Base-by-base conservation (phyloP, 2,797 vertebrate species). In the Hypotaenidia okinawae region DNA sequence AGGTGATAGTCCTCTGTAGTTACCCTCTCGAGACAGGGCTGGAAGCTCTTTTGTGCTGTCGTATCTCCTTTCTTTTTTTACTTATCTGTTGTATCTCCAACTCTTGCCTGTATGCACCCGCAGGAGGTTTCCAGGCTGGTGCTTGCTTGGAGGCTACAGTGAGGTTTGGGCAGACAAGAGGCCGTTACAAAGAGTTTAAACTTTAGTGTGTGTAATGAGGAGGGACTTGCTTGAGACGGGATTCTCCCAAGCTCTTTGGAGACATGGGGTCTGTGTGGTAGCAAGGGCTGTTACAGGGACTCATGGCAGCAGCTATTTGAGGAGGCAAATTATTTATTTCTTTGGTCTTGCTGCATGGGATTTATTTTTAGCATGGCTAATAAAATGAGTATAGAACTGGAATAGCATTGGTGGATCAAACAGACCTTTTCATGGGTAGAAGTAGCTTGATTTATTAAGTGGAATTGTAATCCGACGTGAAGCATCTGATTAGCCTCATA, bases 391-490 rank as follows among this genome's bases (percentile, higher is more conserved):
- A 64, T 74, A 87, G 89, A 94, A 32, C 61, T 62, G 58, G 63
- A 68, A 67, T 63, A 70, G 33, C 28, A 21, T 11, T 47, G 67
- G 69, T 58, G 79, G 84, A 67, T 79, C 76, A 80, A 89, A 74
- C 4, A 9, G 95, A 94, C 86, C 92, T 90, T 92, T 92, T 72
- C 79, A 55, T 57, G 76, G 93, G 79, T 52, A 77, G 82, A 91
- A 93, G 84, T 59, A 63, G 84, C 81, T 78, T 91, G 91, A 93
- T 96, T 96, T 95, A 96, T 95, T 87, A 96, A 94, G 89, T 90
- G 54, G 80, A 77, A 89, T 90, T 91, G 80, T 95, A 95, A 91
- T 96, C 93, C 72, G 88, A 93, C 86, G 32, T 64, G 90, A 94
- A 95, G 90, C 82, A 63, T 95, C 95, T 96, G 93, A 94, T 96